These are phyloP conservation scores for Pachypanchax playfairii DNA, from an alignment of 2,113 vertebrate genomes.

Conservation along the genomic window DNA sequence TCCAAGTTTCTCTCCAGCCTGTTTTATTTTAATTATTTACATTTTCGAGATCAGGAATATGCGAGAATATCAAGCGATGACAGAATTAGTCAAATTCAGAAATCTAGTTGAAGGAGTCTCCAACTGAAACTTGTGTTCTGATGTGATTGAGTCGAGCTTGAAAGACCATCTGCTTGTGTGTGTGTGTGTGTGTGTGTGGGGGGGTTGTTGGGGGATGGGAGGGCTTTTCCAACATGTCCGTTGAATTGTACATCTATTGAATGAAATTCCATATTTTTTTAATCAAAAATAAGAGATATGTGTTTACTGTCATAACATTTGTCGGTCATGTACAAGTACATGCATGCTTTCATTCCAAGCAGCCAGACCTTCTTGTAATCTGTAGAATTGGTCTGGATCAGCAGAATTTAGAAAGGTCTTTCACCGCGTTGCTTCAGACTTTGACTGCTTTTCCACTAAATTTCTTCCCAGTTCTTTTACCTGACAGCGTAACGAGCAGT, in stretches of 20 bases:
- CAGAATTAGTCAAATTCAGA: neutral
- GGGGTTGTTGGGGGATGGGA: neutral
- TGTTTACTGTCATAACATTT: neutral
- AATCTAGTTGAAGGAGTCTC: conserved; percentile 3
- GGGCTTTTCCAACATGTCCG: neutral
- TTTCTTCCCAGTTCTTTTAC: too few species aligned
- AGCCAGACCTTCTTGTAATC: neutral
- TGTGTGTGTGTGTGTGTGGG: conserved; percentile 7
- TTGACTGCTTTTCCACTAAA: neutral
- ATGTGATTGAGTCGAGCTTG: conserved; percentile 23
- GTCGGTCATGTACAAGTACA: too few species aligned
- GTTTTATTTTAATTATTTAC: neutral
- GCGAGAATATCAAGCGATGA: neutral
- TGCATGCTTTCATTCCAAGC: neutral
- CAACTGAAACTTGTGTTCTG: neutral
- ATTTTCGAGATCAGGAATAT: neutral
- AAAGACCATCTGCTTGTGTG: conserved; percentile 50
- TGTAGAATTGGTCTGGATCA: neutral
- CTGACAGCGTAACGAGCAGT: too few species aligned
- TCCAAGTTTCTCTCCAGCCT: neutral
- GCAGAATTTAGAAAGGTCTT: too few species aligned
- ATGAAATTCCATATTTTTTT: neutral
- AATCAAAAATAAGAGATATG: neutral
- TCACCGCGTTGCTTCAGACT: neutral
- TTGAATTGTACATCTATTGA: neutral